phyloP scores from a whole-genome alignment of 1,140 invertebrate genomes.

The Trachymyrmex cornetzi region DNA sequence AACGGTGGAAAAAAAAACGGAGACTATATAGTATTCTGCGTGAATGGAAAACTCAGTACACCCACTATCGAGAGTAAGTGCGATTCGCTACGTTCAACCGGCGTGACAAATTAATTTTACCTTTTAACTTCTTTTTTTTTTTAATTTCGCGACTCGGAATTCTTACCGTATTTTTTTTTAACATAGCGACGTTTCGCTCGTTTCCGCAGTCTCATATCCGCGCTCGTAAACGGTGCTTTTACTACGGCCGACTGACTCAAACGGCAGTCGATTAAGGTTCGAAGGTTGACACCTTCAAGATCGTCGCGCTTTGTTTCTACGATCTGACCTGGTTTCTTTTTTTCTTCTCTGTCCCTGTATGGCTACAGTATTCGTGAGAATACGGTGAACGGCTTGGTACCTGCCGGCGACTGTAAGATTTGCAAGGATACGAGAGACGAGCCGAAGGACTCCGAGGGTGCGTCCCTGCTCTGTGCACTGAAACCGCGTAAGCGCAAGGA shows the following conservation, averaged over 20 bases:
- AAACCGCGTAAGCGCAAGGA: constrained; percentile 92
- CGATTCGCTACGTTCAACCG: not conserved
- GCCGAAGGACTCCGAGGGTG: constrained; percentile 75
- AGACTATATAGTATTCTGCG: not conserved
- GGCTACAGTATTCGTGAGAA: constrained; percentile 81
- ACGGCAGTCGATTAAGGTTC: constrained; percentile 27
- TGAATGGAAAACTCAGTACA: not conserved
- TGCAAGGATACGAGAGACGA: constrained; percentile 81
- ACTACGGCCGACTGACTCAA: constrained; percentile 17
- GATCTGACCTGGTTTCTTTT: constrained; percentile 52
- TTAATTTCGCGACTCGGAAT: not conserved
- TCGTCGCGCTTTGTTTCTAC: constrained; percentile 32
- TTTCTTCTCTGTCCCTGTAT: constrained; percentile 22
- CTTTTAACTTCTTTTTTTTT: not conserved
- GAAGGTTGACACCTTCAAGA: constrained; percentile 49
- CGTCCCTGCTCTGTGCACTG: constrained; percentile 80
- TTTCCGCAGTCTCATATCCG: not conserved
- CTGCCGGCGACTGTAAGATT: constrained; percentile 80
- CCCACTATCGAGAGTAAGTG: not conserved
- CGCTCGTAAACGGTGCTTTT: constrained; percentile 8
- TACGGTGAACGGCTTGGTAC: constrained; percentile 80
- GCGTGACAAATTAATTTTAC: not conserved
- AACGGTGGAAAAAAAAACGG: constrained; percentile 9
- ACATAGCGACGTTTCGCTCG: not conserved
- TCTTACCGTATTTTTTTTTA: not conserved